phyloP scores from a whole-genome alignment of 2,113 vertebrate genomes.

The Guaruba guarouba region DNA sequence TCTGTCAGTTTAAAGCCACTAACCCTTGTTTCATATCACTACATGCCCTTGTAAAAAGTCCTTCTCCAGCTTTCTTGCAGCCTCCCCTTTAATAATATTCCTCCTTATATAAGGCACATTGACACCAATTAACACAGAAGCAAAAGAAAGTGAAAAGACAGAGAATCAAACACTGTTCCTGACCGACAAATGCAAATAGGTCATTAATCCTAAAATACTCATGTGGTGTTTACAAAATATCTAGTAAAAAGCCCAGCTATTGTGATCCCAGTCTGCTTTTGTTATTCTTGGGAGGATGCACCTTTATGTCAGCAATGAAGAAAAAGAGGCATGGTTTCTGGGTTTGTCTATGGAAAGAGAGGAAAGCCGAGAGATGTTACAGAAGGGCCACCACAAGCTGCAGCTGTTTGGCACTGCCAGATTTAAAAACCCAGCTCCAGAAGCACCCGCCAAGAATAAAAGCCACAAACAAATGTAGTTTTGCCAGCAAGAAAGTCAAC shows the following conservation, averaged over 20 bases:
- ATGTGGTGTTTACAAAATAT: slow-evolving; percentile 5
- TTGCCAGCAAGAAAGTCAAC: neutral
- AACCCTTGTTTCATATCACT: neutral
- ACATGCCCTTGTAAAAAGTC: neutral
- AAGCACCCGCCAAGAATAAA: slow-evolving; percentile 1
- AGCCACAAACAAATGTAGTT: neutral
- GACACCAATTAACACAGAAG: neutral
- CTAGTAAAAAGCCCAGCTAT: neutral
- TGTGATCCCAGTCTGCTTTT: slow-evolving; percentile 9
- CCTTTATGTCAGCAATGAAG: slow-evolving; percentile 22
- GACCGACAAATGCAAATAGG: neutral
- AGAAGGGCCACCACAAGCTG: neutral
- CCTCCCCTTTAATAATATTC: neutral
- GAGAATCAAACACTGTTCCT: neutral
- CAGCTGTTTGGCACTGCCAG: neutral
- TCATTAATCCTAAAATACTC: slow-evolving; percentile 25
- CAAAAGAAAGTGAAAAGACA: slow-evolving; percentile 3
- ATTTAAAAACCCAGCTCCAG: slow-evolving; percentile 10
- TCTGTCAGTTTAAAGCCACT: neutral
- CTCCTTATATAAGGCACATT: neutral
- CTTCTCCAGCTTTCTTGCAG: neutral
- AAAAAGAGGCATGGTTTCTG: neutral
- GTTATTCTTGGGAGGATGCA: slow-evolving; percentile 37
- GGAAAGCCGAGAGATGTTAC: neutral
- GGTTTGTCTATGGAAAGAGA: slow-evolving; percentile 22